These are phyloP conservation scores for Leuciscus waleckii DNA, from an alignment of 2,797 vertebrate species.

Conservation along the genomic window DNA sequence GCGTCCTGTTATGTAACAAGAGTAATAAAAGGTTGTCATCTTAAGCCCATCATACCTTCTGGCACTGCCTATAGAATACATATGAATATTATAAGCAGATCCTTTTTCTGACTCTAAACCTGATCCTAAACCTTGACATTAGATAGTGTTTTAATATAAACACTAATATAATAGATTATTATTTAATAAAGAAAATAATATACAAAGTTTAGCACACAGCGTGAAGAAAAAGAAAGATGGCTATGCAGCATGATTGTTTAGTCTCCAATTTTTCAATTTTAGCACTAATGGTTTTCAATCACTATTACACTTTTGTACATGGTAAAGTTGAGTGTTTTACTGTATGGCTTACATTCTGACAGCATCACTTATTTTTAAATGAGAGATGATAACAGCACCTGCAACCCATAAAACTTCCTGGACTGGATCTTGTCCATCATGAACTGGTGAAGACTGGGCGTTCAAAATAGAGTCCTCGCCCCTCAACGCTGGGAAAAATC, in stretches of 20 bases:
- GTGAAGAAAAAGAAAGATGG: too few relatives aligned
- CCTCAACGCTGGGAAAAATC: neutral
- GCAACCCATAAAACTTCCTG: too few relatives aligned
- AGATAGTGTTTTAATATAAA: neutral
- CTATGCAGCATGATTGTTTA: too few relatives aligned
- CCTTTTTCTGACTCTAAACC: neutral
- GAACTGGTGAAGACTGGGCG: too few relatives aligned
- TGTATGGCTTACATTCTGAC: neutral
- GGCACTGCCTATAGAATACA: neutral
- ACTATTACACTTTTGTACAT: neutral
- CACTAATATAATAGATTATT: too few relatives aligned
- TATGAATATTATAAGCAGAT: neutral
- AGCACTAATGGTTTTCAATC: neutral
- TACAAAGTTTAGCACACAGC: too few relatives aligned
- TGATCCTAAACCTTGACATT: slow-evolving; percentile 2
- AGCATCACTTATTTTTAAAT: neutral
- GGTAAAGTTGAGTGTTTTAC: neutral
- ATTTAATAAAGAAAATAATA: too few relatives aligned
- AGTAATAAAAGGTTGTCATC: neutral
- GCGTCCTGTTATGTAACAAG: slow-evolving; percentile 64
- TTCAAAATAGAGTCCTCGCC: neutral
- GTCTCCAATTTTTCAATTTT: too few relatives aligned
- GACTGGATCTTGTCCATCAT: too few relatives aligned
- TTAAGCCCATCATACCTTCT: neutral
- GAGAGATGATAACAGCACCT: too few relatives aligned